Evolutionary conservation across 92 coral and sea anemone species (phyloP).

Genomic region (Isaurus tuberculatus): DNA sequence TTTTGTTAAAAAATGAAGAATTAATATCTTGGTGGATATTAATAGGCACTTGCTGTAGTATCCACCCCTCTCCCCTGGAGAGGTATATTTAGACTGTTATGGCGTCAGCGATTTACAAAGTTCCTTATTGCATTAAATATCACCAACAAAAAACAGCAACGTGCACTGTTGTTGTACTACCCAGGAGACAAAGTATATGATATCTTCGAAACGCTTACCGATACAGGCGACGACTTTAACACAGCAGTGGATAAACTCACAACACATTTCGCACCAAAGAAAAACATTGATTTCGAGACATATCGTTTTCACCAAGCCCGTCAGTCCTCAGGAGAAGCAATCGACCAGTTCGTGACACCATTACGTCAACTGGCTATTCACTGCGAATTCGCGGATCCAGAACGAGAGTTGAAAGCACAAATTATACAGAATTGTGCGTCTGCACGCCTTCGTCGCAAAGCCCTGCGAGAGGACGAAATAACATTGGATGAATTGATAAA

Average conservation of each 20-base stretch:
- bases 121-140: constrained; percentile 36
- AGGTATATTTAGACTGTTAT: no score
- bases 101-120: constrained; percentile 36
- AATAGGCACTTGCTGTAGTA: no score
- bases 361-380: constrained; percentile 35
- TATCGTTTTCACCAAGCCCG: constrained; percentile 16
- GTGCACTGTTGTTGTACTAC: constrained; percentile 44
- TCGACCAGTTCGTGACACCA: constrained; percentile 32
- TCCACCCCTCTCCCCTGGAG: no score
- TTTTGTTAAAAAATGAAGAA: no score
- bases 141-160: constrained; percentile 32
- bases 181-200: constrained; percentile 48
- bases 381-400: constrained; percentile 1
- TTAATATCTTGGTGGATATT: no score
- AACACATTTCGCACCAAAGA: constrained; percentile 49
- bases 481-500: constrained; percentile 29
- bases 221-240: constrained; percentile 38
- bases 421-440: constrained; percentile 26
- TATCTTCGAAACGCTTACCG: constrained; percentile 41
- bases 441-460: constrained; percentile 22
- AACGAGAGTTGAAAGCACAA: constrained; percentile 7
- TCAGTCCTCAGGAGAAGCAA: neutral
- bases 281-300: constrained; percentile 52
- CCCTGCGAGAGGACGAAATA: constrained; percentile 17
- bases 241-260: constrained; percentile 35